Evolutionary conservation across 1,140 invertebrate genomes (phyloP).

Genomic region (Eciton burchellii): DNA sequence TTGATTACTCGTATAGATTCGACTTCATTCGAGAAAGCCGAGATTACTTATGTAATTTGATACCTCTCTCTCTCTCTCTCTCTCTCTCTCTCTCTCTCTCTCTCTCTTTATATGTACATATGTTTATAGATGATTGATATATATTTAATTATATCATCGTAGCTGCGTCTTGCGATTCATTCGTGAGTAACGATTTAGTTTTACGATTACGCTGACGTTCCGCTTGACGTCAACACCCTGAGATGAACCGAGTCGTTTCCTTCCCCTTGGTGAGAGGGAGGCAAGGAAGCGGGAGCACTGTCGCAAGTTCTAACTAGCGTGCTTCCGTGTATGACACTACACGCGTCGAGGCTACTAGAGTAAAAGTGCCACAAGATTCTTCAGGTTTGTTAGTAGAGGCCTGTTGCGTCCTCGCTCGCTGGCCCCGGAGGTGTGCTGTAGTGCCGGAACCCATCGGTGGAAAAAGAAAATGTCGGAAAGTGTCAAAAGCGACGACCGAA

Average conservation of each 20-base stretch:
- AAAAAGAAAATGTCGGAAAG: conserved; percentile 67
- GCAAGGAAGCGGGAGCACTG: conserved; percentile 61
- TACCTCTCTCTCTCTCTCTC: too few species aligned
- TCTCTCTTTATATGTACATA: too few species aligned
- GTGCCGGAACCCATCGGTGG: conserved; percentile 17
- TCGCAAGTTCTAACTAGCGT: conserved; percentile 79
- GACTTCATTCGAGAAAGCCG: too few species aligned
- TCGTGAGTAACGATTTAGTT: too few species aligned
- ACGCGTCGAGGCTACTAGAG: conserved; percentile 82
- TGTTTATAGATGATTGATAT: too few species aligned
- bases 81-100: too few species aligned
- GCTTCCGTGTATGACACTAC: conserved; percentile 84
- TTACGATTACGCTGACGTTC: neutral
- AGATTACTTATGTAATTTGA: too few species aligned
- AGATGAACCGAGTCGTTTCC: neutral
- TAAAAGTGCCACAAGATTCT: conserved; percentile 81
- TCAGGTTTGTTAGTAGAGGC: conserved; percentile 83
- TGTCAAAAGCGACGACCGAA: conserved; percentile 63
- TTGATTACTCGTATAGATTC: too few species aligned
- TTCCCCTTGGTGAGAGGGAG: conserved; percentile 32
- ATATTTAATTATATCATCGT: too few species aligned
- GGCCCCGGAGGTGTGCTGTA: conserved; percentile 58
- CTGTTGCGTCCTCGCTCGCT: conserved; percentile 81
- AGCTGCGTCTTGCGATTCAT: too few species aligned
- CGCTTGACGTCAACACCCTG: conserved; percentile 14